phyloP scores from a whole-genome alignment of 53 echinoderm and acorn worm genomes.

The Zoroaster sp. region DNA sequence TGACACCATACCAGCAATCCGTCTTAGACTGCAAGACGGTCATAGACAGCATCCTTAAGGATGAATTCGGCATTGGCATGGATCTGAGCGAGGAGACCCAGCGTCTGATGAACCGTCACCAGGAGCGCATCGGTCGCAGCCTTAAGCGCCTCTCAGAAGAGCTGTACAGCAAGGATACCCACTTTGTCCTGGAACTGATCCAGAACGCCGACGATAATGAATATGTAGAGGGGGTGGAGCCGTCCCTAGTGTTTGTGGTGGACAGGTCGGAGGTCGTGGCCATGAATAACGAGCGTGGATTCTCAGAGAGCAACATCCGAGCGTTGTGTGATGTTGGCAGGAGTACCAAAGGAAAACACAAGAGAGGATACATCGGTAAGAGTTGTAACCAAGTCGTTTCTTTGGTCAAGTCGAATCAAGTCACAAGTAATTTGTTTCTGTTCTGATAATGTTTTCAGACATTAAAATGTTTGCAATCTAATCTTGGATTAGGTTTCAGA shows the following conservation, averaged over 20 bases:
- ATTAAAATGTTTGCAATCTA: not conserved
- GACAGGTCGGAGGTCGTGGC: constrained; percentile 45
- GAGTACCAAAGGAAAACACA: constrained; percentile 75
- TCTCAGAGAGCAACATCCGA: constrained; percentile 56
- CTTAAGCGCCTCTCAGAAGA: constrained; percentile 57
- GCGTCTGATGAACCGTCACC: constrained; percentile 40
- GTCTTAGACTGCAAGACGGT: constrained; percentile 39
- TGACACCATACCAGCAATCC: constrained; percentile 39
- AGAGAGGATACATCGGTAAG: constrained; percentile 76
- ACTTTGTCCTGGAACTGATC: constrained; percentile 70
- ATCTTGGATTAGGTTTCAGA: too few species aligned
- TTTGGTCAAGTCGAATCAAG: too few species aligned
- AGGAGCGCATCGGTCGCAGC: constrained; percentile 49
- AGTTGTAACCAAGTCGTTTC: too few species aligned
- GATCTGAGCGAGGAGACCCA: constrained; percentile 1
- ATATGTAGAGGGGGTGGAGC: constrained; percentile 15
- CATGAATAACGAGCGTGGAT: constrained; percentile 63
- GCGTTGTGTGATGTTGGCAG: constrained; percentile 71
- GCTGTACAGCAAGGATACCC: constrained; percentile 68
- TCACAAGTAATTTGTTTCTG: not conserved
- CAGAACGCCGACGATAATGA: constrained; percentile 75
- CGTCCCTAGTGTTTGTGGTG: constrained; percentile 56
- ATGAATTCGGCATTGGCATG: constrained; percentile 58
- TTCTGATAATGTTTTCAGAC: not conserved
- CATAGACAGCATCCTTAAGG: constrained; percentile 46